Evolutionary conservation across 2,113 vertebrate species (phyloP).

Genomic region (Vombatus ursinus): DNA sequence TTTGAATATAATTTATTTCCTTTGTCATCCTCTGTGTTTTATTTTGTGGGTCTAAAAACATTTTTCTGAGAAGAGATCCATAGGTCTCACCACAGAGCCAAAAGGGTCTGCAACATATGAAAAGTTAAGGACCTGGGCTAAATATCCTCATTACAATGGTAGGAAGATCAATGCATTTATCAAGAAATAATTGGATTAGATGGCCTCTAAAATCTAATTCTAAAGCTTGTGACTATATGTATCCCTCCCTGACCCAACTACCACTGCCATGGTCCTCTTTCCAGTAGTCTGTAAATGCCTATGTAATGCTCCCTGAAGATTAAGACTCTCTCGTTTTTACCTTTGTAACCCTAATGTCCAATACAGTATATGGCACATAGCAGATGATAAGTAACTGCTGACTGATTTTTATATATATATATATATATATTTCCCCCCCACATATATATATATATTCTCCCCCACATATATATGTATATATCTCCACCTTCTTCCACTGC

Average conservation of each 20-base stretch:
- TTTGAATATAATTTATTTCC: background rate
- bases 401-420: too few species aligned
- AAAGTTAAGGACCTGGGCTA: background rate
- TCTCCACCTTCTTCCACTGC: background rate
- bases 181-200: background rate
- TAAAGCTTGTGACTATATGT: background rate
- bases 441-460: too few species aligned
- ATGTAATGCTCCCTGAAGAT: background rate
- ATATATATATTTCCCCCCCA: too few species aligned
- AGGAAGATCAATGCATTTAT: background rate
- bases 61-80: background rate
- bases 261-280: background rate
- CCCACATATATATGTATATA: too few species aligned
- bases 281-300: background rate
- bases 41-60: background rate
- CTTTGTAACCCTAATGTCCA: background rate
- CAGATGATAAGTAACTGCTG: background rate
- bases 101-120: background rate
- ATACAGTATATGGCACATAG: background rate
- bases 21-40: background rate
- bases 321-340: background rate
- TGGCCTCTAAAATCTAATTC: background rate
- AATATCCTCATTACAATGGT: background rate
- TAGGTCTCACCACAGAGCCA: background rate
- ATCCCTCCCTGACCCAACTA: background rate